A percentile compares a stretch with the other conserved stretches of the same genome.
Evolutionary conservation across 30 jellyfish, hydroid and myxozoan genomes (phyloP).

Genomic region (Hydra vulgaris): DNA sequence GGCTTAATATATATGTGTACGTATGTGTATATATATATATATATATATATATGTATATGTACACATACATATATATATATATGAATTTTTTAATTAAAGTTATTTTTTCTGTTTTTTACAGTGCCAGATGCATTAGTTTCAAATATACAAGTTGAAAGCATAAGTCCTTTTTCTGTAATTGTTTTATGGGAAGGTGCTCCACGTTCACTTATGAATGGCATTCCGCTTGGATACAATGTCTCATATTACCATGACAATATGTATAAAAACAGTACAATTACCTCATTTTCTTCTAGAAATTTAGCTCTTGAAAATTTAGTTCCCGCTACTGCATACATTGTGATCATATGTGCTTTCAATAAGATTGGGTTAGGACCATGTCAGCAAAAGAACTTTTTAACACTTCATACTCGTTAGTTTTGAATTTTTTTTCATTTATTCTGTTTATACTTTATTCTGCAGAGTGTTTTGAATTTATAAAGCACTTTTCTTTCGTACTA

Average conservation of each 20-base stretch:
- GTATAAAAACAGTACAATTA: neutral
- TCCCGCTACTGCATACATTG: constrained; percentile 36
- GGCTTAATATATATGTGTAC: too few relatives aligned
- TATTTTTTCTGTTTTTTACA: neutral
- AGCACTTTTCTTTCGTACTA: too few relatives aligned
- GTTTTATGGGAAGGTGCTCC: constrained; percentile 53
- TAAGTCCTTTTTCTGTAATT: constrained; percentile 27
- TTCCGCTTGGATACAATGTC: constrained; percentile 41
- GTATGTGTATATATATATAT: too few relatives aligned
- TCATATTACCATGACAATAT: neutral
- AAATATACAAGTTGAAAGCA: constrained; percentile 16
- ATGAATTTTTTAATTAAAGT: neutral
- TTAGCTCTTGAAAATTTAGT: constrained; percentile 19
- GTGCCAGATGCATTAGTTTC: constrained; percentile 56
- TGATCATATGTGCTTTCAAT: constrained; percentile 65
- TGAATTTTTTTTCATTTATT: too few relatives aligned
- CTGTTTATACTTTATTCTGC: too few relatives aligned
- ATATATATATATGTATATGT: too few relatives aligned
- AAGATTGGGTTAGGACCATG: constrained; percentile 71
- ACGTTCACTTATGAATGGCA: constrained; percentile 40
- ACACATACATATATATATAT: too few relatives aligned
- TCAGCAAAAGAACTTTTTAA: constrained; percentile 26
- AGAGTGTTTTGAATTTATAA: too few relatives aligned
- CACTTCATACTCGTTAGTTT: constrained; percentile 41
- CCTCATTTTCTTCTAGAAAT: constrained; percentile 3